A percentile compares a stretch with the other conserved stretches of the same genome.
Evolutionary conservation across 1,140 invertebrate genomes (phyloP).

Genomic region (Dryas iulia): DNA sequence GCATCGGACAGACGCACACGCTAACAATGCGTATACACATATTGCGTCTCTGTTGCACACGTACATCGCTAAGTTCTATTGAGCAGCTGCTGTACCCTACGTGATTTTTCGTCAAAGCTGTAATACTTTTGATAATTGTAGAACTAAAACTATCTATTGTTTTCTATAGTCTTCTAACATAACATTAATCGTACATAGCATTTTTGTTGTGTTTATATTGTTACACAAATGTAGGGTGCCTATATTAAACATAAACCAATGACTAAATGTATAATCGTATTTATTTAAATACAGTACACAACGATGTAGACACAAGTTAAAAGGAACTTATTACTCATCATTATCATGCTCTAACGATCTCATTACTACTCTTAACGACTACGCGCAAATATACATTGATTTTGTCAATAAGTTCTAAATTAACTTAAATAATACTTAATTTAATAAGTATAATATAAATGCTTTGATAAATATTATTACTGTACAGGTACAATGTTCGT

Average conservation of each 20-base stretch:
- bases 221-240: not conserved
- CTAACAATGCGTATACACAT: not conserved
- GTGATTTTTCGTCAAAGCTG: not conserved
- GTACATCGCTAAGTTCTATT: conserved; percentile 5
- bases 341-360: conserved; percentile 9
- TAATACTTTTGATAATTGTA: not conserved
- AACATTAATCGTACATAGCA: too few relatives aligned
- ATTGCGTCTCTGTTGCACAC: conserved; percentile 1
- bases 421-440: not conserved
- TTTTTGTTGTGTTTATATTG: too few relatives aligned
- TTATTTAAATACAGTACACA: not conserved
- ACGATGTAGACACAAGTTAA: not conserved
- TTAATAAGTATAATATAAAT: not conserved
- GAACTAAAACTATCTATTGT: not conserved
- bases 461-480: not conserved
- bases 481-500: too few relatives aligned
- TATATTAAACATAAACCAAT: not conserved
- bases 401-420: not conserved
- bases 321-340: not conserved
- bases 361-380: conserved; percentile 6
- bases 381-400: not conserved
- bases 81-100: conserved; percentile 18
- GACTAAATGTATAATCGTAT: not conserved
- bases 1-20: conserved; percentile 18
- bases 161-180: too few relatives aligned